phyloP scores from a whole-genome alignment of 2,888 invertebrate genomes.

The Xestobium rufovillosum region DNA sequence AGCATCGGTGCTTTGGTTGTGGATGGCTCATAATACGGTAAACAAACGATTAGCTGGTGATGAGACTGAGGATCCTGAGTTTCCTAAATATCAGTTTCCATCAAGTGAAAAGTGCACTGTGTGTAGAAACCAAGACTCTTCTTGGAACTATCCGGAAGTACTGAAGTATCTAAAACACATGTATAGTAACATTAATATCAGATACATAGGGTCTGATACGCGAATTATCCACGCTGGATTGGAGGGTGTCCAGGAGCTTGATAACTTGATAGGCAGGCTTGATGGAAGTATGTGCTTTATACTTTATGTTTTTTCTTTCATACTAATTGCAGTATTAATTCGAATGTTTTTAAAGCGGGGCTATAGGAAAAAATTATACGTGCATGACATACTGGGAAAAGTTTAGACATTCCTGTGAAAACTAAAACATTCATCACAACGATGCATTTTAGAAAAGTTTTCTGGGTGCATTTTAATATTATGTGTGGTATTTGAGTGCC shows the following conservation, averaged over 20 bases:
- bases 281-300: conserved; percentile 42
- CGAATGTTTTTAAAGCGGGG: conserved; percentile 65
- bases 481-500: no score
- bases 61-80: conserved; percentile 79
- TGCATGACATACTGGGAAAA: conserved; percentile 62
- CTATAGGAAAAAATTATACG: conserved; percentile 67
- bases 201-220: conserved; percentile 44
- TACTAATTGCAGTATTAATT: conserved; percentile 56
- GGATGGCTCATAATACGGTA: conserved; percentile 90
- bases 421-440: no score
- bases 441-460: no score
- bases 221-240: conserved; percentile 35
- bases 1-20: conserved; percentile 84
- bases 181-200: conserved; percentile 44
- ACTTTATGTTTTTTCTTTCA: conserved; percentile 43
- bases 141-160: conserved; percentile 58
- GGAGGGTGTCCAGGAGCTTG: conserved; percentile 20
- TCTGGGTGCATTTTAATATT: no score
- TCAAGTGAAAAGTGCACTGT: conserved; percentile 55
- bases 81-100: conserved; percentile 89
- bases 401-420: no score
- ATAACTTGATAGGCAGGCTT: conserved; percentile 22
- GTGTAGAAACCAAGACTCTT: conserved; percentile 50
- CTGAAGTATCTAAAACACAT: conserved; percentile 54
- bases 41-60: conserved; percentile 83